phyloP scores from a whole-genome alignment of 2,113 vertebrate genomes.

The Limnothrissa miodon region DNA sequence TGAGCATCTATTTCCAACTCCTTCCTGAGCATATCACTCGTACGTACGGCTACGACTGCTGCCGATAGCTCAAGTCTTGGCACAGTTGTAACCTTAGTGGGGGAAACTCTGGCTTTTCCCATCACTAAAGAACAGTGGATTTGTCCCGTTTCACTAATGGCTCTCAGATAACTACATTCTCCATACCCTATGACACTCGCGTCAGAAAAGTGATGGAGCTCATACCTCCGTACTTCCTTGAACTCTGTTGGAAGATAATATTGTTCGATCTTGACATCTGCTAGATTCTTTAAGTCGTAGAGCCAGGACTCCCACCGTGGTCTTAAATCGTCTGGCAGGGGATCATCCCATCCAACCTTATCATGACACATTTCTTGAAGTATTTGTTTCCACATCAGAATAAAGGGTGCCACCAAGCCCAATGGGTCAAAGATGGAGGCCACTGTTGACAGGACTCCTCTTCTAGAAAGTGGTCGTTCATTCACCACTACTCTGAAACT shows the following conservation, averaged over 20 bases:
- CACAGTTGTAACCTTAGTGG: conserved; percentile 24
- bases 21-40: conserved; percentile 18
- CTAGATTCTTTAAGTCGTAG: conserved; percentile 19
- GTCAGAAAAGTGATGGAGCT: conserved; percentile 31
- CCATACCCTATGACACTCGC: conserved; percentile 27
- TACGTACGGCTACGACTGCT: conserved; percentile 24
- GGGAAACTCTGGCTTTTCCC: conserved; percentile 23
- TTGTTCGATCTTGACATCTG: conserved; percentile 16
- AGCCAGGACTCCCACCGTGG: conserved; percentile 29
- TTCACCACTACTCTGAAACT: no score
- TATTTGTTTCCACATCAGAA: conserved; percentile 34
- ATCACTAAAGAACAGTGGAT: conserved; percentile 25
- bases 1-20: conserved; percentile 23
- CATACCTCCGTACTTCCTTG: conserved; percentile 21
- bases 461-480: conserved; percentile 19
- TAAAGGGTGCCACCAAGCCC: conserved; percentile 19
- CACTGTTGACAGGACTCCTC: conserved; percentile 36
- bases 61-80: conserved; percentile 24
- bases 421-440: conserved; percentile 30
- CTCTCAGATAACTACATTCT: conserved; percentile 7
- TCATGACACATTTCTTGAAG: conserved; percentile 24
- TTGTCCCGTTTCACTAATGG: conserved; percentile 24
- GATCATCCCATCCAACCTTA: conserved; percentile 17
- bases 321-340: conserved; percentile 12
- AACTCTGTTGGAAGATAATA: conserved; percentile 27